Evolutionary conservation across 2,113 vertebrate genomes (phyloP).

Genomic region (Melanerpes aurifrons): DNA sequence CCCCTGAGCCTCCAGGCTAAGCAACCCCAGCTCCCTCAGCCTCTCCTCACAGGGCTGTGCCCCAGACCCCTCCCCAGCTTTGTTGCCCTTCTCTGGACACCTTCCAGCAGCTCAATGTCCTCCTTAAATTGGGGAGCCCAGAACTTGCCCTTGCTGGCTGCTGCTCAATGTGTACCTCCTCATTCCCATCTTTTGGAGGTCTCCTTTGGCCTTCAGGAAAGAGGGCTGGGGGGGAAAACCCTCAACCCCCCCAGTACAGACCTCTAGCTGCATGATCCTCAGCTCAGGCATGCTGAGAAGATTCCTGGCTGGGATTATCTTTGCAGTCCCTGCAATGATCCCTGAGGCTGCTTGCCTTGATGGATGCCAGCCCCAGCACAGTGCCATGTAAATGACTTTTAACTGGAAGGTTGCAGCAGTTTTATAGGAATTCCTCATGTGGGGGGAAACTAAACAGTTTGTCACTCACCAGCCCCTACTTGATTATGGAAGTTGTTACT

Average conservation of each 20-base stretch:
- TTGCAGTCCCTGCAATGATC: slow-evolving; percentile 50
- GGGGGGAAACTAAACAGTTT: slow-evolving; percentile 39
- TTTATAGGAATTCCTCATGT: slow-evolving; percentile 46
- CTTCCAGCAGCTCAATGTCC: no score
- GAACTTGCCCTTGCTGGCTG: neutral
- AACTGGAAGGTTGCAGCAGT: slow-evolving; percentile 41
- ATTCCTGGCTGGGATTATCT: slow-evolving; percentile 18
- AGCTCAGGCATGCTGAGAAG: neutral
- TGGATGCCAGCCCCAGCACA: slow-evolving; percentile 4
- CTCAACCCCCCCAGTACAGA: no score
- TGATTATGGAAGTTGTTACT: slow-evolving; percentile 33
- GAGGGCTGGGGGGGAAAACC: neutral
- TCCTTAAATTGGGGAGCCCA: no score
- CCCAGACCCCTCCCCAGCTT: no score
- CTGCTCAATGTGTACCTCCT: neutral
- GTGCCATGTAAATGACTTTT: slow-evolving; percentile 22
- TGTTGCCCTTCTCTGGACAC: no score
- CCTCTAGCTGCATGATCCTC: neutral
- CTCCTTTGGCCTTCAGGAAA: neutral
- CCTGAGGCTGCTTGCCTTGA: slow-evolving; percentile 6
- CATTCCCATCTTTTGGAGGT: neutral
- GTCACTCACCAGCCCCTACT: slow-evolving; percentile 8
- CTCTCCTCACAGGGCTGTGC: no score
- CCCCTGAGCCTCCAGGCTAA: no score
- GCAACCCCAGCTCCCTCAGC: no score